Base-by-base conservation (phyloP, 2,888 invertebrate genomes). In the Encarsia formosa region DNA sequence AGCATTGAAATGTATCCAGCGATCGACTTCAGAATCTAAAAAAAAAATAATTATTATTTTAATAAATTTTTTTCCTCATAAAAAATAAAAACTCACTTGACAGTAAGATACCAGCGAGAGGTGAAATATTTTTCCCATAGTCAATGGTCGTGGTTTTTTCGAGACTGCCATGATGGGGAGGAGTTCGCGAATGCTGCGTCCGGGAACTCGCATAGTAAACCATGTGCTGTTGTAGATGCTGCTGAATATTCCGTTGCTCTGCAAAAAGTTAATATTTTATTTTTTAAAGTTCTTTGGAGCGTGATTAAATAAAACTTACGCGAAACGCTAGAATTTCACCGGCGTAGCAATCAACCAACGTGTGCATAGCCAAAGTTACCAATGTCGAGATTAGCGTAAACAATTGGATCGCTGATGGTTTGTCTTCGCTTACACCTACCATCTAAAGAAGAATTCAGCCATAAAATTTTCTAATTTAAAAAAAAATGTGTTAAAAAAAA, bases 71-170 rank as follows among this genome's bases (percentile, higher is more conserved):
- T 11, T 26, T 8, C 26, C 26, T 34, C 15, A 3, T n/a, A 6
- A 15, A 31, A 3, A 15, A 3, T 4, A 15, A 15, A 24, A 20
- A 45, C 45, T 32, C 29, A 50, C 49, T 9, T 32, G 38, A 16
- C 43, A 43, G 13, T 43, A 50, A 13, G 44, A 39, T 20, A 18
- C 19, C 23, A 50, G 6, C 2, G 49, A 50, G n/a, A 50, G 26
- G 8, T 15, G 4, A 2, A 44, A 18, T 5, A 50, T 44, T 39
- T 44, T 43, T 4, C 43, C 49, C 1, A 44, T 34, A 23, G 24
- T 50, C 6, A 50, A 5, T 15, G 22, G 37, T n/a, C n/a, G 38
- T n/a, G 49, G 44, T 9, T 3, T 32, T n/a, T 22, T 32, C 5
- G 49, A 50, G 1, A 26, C 8, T 5, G 32, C 4, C 49, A 50